Evolutionary conservation across 1,140 invertebrate genomes (phyloP).

Genomic region (Drosophila parvula): DNA sequence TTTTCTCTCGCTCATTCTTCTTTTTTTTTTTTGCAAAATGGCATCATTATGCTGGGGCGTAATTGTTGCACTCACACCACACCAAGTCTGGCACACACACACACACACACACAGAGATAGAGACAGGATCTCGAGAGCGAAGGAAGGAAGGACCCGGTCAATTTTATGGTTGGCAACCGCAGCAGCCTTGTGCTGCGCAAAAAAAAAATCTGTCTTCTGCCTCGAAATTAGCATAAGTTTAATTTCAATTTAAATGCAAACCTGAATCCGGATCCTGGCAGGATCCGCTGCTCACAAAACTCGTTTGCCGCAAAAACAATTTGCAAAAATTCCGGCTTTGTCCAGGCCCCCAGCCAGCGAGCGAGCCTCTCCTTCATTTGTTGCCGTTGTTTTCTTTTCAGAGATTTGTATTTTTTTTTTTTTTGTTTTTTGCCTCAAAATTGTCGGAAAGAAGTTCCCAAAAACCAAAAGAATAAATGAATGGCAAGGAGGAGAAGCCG

Average conservation of each 20-base stretch:
- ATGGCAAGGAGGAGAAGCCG: background rate
- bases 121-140: conserved; percentile 10
- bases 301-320: conserved; percentile 72
- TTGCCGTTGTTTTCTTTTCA: conserved; percentile 27
- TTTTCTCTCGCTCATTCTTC: background rate
- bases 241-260: conserved; percentile 78
- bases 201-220: conserved; percentile 50
- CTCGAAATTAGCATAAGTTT: conserved; percentile 76
- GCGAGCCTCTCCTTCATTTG: conserved; percentile 39
- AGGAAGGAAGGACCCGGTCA: conserved; percentile 47
- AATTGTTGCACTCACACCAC: conserved; percentile 63
- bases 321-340: conserved; percentile 75
- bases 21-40: conserved; percentile 56
- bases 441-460: conserved; percentile 52
- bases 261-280: conserved; percentile 48
- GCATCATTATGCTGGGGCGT: conserved; percentile 79
- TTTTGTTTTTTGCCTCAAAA: conserved; percentile 35
- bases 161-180: conserved; percentile 79
- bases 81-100: conserved; percentile 10
- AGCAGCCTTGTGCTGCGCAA: conserved; percentile 26
- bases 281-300: conserved; percentile 32
- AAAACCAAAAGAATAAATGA: conserved; percentile 15
- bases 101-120: conserved; percentile 1
- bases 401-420: background rate
- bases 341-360: conserved; percentile 7